These are phyloP conservation scores for Chaetoderma sp. DNA, from an alignment of 2,888 invertebrate species.

Conservation along the genomic window DNA sequence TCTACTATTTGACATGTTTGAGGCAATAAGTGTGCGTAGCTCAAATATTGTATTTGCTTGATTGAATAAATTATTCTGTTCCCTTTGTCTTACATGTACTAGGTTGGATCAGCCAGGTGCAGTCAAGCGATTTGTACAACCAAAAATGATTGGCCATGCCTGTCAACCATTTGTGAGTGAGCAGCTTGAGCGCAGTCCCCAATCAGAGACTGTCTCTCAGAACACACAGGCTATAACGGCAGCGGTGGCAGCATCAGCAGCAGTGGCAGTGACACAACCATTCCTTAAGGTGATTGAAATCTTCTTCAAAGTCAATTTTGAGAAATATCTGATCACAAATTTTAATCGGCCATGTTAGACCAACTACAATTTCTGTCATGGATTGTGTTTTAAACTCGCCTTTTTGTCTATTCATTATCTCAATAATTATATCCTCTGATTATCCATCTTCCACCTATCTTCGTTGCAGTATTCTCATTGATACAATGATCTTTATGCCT, in stretches of 20 bases:
- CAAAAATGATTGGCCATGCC: slow-evolving; percentile 42
- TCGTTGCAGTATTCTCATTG: no score
- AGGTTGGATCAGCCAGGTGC: slow-evolving; percentile 45
- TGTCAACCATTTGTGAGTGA: slow-evolving; percentile 21
- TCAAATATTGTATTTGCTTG: neutral
- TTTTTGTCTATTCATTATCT: no score
- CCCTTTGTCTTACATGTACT: no score
- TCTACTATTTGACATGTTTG: no score
- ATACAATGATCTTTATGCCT: no score
- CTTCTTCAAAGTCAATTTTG: neutral
- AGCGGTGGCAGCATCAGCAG: slow-evolving; percentile 62
- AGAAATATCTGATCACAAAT: neutral
- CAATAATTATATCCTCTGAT: no score
- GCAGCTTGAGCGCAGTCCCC: slow-evolving; percentile 22
- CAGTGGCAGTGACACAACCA: slow-evolving; percentile 64
- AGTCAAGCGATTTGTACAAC: slow-evolving; percentile 53
- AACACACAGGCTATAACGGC: slow-evolving; percentile 52
- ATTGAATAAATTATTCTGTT: neutral
- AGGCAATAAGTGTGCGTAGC: no score
- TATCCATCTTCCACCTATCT: no score
- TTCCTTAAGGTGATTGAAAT: slow-evolving; percentile 54
- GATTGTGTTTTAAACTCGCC: neutral
- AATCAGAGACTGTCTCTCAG: no score
- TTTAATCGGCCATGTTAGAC: neutral
- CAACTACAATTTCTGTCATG: neutral